phyloP scores from a whole-genome alignment of 2,113 vertebrate genomes.

The Eulemur rufifrons region DNA sequence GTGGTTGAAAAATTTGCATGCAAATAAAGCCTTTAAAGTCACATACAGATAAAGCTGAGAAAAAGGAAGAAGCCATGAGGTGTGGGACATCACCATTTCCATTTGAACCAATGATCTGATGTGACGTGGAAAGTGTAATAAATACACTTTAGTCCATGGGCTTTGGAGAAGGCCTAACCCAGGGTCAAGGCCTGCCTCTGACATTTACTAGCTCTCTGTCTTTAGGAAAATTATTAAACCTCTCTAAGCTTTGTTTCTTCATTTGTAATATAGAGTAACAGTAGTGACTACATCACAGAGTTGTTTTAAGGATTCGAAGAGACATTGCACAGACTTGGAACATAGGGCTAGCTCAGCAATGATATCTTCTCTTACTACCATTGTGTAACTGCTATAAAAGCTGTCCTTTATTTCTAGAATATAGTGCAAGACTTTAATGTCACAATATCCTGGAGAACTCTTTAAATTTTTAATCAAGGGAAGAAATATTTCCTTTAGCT shows the following conservation, averaged over 20 bases:
- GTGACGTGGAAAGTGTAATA: background rate
- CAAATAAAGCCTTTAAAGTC: background rate
- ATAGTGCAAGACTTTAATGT: background rate
- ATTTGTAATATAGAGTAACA: background rate
- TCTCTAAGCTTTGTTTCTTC: background rate
- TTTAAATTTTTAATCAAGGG: slow-evolving; percentile 7
- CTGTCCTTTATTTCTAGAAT: slow-evolving; percentile 32
- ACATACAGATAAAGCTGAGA: background rate
- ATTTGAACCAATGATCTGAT: background rate
- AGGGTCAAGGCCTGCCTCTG: background rate
- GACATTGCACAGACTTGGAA: background rate
- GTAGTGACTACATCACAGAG: background rate
- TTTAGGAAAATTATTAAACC: background rate
- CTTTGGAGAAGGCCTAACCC: background rate
- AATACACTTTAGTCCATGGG: background rate
- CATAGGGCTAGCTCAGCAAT: background rate
- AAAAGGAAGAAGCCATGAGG: background rate
- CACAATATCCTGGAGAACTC: background rate
- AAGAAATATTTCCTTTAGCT: slow-evolving; percentile 36
- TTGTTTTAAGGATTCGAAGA: background rate
- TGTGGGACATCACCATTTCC: background rate
- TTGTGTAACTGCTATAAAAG: slow-evolving; percentile 9
- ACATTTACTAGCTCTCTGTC: slow-evolving; percentile 10
- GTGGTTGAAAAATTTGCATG: slow-evolving; percentile 20
- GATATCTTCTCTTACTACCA: slow-evolving; percentile 2